Conservation (phyloP, 2,888 invertebrate species). For the Augiades crinisus region DNA sequence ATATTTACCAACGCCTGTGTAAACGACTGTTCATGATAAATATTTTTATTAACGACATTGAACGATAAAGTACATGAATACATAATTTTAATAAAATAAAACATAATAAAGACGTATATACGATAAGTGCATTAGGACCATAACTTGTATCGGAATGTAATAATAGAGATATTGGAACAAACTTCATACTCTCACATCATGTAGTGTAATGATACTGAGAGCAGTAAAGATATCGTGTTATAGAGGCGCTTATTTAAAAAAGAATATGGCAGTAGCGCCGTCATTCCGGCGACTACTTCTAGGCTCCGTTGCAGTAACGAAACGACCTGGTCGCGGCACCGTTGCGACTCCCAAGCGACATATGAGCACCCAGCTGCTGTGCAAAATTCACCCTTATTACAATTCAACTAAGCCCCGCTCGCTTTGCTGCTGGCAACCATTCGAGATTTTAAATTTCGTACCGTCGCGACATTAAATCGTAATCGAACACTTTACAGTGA, state of each 20-base stretch:
- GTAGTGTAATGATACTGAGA: slow-evolving; percentile 33
- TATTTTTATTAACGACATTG: slow-evolving; percentile 2
- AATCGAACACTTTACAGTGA: slow-evolving; percentile 79
- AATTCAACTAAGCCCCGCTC: slow-evolving; percentile 23
- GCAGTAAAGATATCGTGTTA: slow-evolving; percentile 30
- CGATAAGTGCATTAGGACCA: slow-evolving; percentile 2
- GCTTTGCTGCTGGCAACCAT: not conserved
- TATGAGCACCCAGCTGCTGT: slow-evolving; percentile 29
- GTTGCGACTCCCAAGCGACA: slow-evolving; percentile 39
- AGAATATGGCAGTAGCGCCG: slow-evolving; percentile 30
- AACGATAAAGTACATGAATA: not conserved
- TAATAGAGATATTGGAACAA: slow-evolving; percentile 21
- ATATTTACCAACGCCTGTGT: not conserved
- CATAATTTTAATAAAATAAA: not conserved
- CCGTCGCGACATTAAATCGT: slow-evolving; percentile 76
- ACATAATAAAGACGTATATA: not conserved
- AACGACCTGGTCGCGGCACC: slow-evolving; percentile 54
- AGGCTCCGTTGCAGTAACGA: slow-evolving; percentile 53
- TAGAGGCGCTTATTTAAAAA: slow-evolving; percentile 35
- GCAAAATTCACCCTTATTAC: slow-evolving; percentile 23
- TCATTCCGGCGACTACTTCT: slow-evolving; percentile 45
- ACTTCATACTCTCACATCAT: slow-evolving; percentile 23
- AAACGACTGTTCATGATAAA: slow-evolving; percentile 1
- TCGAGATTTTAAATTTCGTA: slow-evolving; percentile 61
- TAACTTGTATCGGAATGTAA: slow-evolving; percentile 19